A percentile compares a stretch with the other conserved stretches of the same genome.
phyloP scores from a whole-genome alignment of 2,113 vertebrate genomes.

The Tor tambroides region DNA sequence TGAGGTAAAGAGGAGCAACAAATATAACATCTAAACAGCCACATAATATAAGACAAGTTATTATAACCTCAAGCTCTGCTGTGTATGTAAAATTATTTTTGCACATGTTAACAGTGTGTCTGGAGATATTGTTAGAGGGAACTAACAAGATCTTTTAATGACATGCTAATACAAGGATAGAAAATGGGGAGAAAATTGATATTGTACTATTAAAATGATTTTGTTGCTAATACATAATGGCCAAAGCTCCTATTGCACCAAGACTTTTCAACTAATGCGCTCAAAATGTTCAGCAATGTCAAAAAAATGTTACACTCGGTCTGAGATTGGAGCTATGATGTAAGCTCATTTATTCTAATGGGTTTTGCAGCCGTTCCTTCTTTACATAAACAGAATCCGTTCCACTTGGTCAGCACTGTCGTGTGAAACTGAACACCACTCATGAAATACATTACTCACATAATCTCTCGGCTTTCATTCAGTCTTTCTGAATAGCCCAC shows the following conservation, averaged over 20 bases:
- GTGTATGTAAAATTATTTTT: no score
- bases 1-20: no score
- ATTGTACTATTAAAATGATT: background rate
- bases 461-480: background rate
- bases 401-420: constrained; percentile 23
- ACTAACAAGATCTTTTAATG: no score
- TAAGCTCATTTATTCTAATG: constrained; percentile 14
- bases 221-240: background rate
- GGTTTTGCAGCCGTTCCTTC: background rate
- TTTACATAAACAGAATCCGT: background rate
- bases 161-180: background rate
- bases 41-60: no score
- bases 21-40: no score
- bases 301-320: background rate
- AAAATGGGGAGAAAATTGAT: background rate
- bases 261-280: background rate
- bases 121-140: no score
- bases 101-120: no score
- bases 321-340: background rate
- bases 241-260: background rate
- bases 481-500: background rate
- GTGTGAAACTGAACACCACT: constrained; percentile 1
- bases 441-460: background rate
- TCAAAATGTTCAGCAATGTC: background rate
- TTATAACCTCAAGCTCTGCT: no score